Evolutionary conservation across 2,797 vertebrate genomes (phyloP).

Genomic region (Adrianichthys oophorus): DNA sequence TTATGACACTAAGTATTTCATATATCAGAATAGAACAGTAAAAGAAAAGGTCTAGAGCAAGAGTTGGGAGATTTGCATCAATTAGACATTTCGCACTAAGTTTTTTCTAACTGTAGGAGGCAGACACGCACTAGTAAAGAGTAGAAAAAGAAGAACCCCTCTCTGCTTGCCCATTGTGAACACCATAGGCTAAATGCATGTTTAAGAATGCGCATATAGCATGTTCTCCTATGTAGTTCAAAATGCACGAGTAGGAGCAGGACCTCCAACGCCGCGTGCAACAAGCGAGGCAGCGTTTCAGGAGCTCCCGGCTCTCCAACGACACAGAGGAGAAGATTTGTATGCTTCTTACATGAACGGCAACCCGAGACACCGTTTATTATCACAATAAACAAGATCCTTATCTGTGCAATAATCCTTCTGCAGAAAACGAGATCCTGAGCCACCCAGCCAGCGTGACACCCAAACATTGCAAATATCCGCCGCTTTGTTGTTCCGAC

Average conservation of each 20-base stretch:
- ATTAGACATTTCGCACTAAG: too few relatives aligned
- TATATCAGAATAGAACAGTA: too few relatives aligned
- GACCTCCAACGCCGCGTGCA: not conserved
- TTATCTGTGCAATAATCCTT: constrained; percentile 25
- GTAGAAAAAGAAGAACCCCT: too few relatives aligned
- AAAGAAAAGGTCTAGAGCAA: too few relatives aligned
- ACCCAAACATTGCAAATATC: constrained; percentile 8
- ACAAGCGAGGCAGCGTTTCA: constrained; percentile 6
- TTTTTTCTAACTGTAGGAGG: too few relatives aligned
- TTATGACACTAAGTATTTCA: too few relatives aligned
- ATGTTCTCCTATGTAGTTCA: not conserved
- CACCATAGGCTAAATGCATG: too few relatives aligned
- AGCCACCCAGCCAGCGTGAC: not conserved
- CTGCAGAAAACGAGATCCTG: constrained; percentile 10
- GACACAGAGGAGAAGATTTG: constrained; percentile 19
- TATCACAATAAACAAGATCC: constrained; percentile 51
- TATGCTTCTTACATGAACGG: constrained; percentile 14
- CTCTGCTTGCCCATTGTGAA: too few relatives aligned
- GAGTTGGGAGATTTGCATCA: too few relatives aligned
- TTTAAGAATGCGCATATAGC: too few relatives aligned
- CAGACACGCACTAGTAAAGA: too few relatives aligned
- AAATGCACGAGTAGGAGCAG: too few relatives aligned
- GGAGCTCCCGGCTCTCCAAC: constrained; percentile 20
- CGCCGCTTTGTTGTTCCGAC: constrained; percentile 16
- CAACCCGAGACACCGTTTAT: constrained; percentile 18